phyloP scores from a whole-genome alignment of 2,113 vertebrate species.

The Tachuris rubrigastra region DNA sequence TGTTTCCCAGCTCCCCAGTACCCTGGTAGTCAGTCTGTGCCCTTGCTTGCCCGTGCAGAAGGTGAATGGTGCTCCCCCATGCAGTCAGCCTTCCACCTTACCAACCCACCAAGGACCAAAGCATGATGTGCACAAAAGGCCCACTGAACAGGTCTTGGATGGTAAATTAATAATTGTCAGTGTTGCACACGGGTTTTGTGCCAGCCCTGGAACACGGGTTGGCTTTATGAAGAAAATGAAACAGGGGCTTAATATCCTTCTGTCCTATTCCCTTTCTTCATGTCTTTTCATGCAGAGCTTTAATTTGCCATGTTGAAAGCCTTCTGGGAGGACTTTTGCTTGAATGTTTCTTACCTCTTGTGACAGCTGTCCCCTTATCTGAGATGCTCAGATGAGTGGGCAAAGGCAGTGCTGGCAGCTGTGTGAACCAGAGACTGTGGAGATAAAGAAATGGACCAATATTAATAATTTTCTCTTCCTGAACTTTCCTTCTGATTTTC shows the following conservation, averaged over 20 bases:
- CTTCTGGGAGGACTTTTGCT: neutral
- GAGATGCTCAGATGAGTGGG: neutral
- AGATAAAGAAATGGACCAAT: neutral
- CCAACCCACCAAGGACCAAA: neutral
- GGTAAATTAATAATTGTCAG: neutral
- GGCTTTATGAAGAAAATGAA: neutral
- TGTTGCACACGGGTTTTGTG: neutral
- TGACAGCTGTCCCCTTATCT: neutral
- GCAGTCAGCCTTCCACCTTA: neutral
- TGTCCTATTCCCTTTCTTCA: neutral
- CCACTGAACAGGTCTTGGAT: neutral
- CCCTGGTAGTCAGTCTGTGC: accelerated
- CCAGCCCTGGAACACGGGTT: accelerated
- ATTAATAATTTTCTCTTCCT: neutral
- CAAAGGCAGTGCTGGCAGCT: neutral
- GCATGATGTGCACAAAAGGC: accelerated
- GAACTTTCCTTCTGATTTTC: neutral
- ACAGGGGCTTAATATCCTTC: neutral
- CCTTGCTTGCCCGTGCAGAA: accelerated
- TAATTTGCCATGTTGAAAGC: neutral
- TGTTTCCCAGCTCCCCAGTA: neutral
- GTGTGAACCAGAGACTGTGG: neutral
- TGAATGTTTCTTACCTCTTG: neutral
- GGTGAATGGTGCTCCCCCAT: neutral
- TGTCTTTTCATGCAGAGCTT: neutral